Percentiles rank a stretch among this genome's conserved stretches.
Conservation (phyloP, 2,113 vertebrate species). For the Corapipo altera region DNA sequence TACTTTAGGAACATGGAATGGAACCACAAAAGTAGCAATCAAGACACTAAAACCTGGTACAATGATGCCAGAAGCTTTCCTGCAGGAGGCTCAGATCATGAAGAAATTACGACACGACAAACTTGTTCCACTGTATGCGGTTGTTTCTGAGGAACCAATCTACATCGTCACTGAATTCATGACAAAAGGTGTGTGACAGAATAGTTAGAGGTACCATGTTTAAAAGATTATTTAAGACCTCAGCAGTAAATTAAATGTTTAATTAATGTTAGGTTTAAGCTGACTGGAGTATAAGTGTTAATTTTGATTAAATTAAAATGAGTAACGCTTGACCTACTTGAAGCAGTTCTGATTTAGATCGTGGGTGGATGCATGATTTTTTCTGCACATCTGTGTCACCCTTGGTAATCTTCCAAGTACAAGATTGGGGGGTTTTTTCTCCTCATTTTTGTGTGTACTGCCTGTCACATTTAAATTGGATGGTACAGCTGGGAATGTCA, state of each 20-base stretch:
- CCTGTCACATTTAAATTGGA: not conserved
- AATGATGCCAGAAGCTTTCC: slow-evolving; percentile 96
- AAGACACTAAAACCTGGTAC: slow-evolving; percentile 95
- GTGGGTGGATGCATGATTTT: not conserved
- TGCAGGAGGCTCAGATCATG: slow-evolving; percentile 97
- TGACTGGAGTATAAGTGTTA: not conserved
- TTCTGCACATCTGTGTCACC: slow-evolving; percentile 18
- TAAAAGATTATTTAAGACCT: slow-evolving; percentile 11
- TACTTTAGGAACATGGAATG: slow-evolving; percentile 91
- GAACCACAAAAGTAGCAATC: slow-evolving; percentile 95
- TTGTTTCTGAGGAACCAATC: slow-evolving; percentile 95
- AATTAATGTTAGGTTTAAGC: not conserved
- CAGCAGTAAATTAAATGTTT: not conserved
- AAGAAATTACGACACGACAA: slow-evolving; percentile 94
- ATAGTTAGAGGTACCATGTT: not conserved
- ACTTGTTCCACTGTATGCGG: slow-evolving; percentile 91
- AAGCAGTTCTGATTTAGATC: slow-evolving; percentile 1
- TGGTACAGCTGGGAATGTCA: not conserved
- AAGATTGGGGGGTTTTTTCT: accelerated
- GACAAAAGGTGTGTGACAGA: slow-evolving; percentile 84
- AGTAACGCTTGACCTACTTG: slow-evolving; percentile 30
- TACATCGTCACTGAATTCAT: slow-evolving; percentile 97
- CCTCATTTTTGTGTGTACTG: not conserved
- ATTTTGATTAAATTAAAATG: slow-evolving; percentile 39
- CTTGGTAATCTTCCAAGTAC: slow-evolving; percentile 1